Conservation (phyloP, 2,888 invertebrate genomes). For the Drosophila anceps region DNA sequence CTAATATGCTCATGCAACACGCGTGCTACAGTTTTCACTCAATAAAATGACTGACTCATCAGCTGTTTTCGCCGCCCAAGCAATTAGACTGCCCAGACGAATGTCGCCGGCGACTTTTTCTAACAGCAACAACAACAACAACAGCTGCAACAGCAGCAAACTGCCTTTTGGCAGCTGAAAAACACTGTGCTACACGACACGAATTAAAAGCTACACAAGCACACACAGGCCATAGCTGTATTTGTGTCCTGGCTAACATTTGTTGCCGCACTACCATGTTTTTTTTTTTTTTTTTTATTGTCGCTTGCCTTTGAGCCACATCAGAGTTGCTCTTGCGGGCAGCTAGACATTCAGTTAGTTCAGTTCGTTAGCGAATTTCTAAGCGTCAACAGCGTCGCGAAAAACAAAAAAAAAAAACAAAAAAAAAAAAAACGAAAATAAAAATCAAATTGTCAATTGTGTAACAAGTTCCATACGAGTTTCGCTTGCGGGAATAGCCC, state of each 20-base stretch:
- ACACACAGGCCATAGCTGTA: constrained; percentile 16
- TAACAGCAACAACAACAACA: constrained; percentile 20
- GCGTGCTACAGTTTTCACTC: constrained; percentile 21
- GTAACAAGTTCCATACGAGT: neutral
- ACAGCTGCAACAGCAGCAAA: neutral
- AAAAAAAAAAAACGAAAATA: neutral
- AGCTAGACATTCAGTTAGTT: constrained; percentile 49
- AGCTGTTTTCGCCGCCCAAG: constrained; percentile 41
- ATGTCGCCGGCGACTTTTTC: constrained; percentile 55
- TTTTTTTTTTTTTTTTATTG: constrained; percentile 30
- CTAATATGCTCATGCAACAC: neutral
- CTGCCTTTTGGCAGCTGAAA: constrained; percentile 36
- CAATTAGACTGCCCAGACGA: constrained; percentile 53
- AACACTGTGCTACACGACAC: constrained; percentile 57
- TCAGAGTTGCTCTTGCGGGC: constrained; percentile 38
- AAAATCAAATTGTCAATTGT: constrained; percentile 7
- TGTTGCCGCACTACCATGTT: constrained; percentile 26
- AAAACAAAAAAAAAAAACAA: neutral
- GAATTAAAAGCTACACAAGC: constrained; percentile 55
- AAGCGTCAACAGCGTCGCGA: constrained; percentile 59
- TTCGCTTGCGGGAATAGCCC: constrained; percentile 14
- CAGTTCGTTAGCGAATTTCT: constrained; percentile 64
- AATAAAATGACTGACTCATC: constrained; percentile 45
- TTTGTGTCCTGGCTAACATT: constrained; percentile 38
- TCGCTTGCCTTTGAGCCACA: constrained; percentile 37